Evolutionary conservation across 2,113 vertebrate genomes (phyloP), one percentile per base, ranked within the genome.

Genomic region (Tachysurus fulvidraco): DNA sequence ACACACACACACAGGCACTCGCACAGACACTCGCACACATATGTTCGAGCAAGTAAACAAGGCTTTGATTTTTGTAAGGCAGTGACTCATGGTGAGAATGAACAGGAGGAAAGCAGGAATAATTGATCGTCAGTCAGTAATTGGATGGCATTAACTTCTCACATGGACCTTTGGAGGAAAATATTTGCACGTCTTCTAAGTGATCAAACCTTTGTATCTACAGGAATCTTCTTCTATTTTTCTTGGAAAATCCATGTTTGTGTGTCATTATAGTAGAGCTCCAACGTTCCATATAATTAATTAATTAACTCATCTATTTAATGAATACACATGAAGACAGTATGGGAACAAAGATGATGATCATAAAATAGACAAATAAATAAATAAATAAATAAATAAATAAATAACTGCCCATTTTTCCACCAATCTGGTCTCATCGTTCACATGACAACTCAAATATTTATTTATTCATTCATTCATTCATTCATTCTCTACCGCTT

Each of bases 41-140:
- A 62, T n/a, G 36, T 23, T 25, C 5, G 25, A n/a, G 13, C 59
- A 84, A 25, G 81, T 83, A 83, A 83, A 83, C 81, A 83, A 19
- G 59, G 60, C 11, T 19, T 50, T 7, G 21, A 28, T 50, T 65
- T 82, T 17, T 55, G 4, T 25, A 81, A 81, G 4, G 77, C 23
- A 30, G 52, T 12, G 12, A 46, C 13, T 5, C 23, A 57, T 25
- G n/a, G 6, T 23, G 17, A 81, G 21, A 81, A 81, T 14, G 0
- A 41, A 7, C 50, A 55, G n/a, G n/a, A 55, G 19, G 50, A 78
- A 52, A 2, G 23, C 9, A 36, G 76, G n/a, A 79, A 30, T 21
- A 19, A 55, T 25, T 44, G 6, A 44, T 16, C 36, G 3, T 3
- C 57, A 44, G 57, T 4, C 57, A 62, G 79, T 30, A 57, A 23